phyloP scores from a whole-genome alignment of 23 tunicate species.

The Styela clava region DNA sequence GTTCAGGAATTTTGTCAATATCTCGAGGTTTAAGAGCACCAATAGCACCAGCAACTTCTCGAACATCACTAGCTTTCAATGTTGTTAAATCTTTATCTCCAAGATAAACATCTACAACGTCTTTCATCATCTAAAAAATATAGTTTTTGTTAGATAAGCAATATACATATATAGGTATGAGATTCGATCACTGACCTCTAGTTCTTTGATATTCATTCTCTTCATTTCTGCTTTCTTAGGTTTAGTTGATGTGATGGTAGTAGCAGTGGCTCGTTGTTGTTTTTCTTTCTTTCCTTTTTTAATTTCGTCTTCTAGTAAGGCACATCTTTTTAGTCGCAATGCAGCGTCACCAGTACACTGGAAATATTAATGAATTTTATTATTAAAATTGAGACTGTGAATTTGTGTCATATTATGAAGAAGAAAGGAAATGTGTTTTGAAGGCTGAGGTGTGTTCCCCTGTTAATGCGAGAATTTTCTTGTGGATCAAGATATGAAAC shows the following conservation, averaged over 20 bases:
- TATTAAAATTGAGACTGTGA: too few relatives aligned
- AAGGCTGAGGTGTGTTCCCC: neutral
- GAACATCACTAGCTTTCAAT: conserved; percentile 22
- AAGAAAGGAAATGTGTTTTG: neutral
- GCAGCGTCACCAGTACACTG: conserved; percentile 37
- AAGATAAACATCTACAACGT: conserved; percentile 5
- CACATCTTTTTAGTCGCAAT: conserved; percentile 42
- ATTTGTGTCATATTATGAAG: too few relatives aligned
- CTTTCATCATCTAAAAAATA: conserved; percentile 26
- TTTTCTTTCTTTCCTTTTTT: neutral
- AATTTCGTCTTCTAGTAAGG: conserved; percentile 21
- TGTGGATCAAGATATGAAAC: too few relatives aligned
- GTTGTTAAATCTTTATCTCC: conserved; percentile 29
- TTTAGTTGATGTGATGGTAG: neutral
- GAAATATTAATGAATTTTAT: neutral
- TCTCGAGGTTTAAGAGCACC: conserved; percentile 47
- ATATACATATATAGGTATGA: neutral
- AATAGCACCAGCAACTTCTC: conserved; percentile 62
- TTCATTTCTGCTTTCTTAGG: neutral
- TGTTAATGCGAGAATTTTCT: too few relatives aligned
- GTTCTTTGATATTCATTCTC: neutral
- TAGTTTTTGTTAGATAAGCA: neutral
- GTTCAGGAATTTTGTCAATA: conserved; percentile 41
- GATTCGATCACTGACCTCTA: conserved; percentile 12
- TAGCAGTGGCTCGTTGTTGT: neutral